A percentile compares a stretch with the other conserved stretches of the same genome.
Evolutionary conservation across 1,140 invertebrate genomes (phyloP).

Genomic region (Drosophila ficusphila): DNA sequence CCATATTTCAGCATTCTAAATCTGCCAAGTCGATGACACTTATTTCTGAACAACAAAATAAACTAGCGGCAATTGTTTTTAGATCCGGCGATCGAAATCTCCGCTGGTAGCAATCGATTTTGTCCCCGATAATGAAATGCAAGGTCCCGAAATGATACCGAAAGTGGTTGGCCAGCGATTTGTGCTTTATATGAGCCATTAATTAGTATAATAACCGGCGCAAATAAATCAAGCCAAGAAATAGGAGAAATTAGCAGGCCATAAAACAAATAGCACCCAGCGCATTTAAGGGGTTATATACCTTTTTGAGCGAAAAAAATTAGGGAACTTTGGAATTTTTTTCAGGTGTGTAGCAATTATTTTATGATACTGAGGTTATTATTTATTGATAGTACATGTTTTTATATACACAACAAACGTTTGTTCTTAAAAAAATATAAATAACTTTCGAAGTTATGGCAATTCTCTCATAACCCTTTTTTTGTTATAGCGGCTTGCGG

Average conservation of each 20-base stretch:
- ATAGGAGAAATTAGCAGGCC: constrained; percentile 54
- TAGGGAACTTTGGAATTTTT: too few relatives aligned
- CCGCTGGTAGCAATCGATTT: constrained; percentile 44
- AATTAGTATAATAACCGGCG: constrained; percentile 47
- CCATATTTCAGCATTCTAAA: constrained; percentile 33
- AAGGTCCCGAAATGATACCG: constrained; percentile 15
- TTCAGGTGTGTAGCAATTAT: too few relatives aligned
- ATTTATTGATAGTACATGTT: too few relatives aligned
- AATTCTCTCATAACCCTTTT: too few relatives aligned
- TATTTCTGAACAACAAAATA: constrained; percentile 33
- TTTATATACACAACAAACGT: too few relatives aligned
- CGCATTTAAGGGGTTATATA: too few relatives aligned
- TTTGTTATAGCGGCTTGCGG: too few relatives aligned
- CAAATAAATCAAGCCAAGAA: constrained; percentile 34
- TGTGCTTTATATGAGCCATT: constrained; percentile 43
- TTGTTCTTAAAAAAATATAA: too few relatives aligned
- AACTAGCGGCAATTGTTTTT: constrained; percentile 23
- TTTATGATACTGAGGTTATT: too few relatives aligned
- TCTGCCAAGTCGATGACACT: constrained; percentile 60
- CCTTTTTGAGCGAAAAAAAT: too few relatives aligned
- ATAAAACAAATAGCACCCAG: constrained; percentile 43
- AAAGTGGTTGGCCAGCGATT: constrained; percentile 19
- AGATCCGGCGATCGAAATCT: constrained; percentile 20
- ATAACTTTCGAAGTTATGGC: too few relatives aligned
- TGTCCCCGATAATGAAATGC: constrained; percentile 34